phyloP scores from a whole-genome alignment of 2,797 vertebrate genomes.

The Sphenopsis melanotis region DNA sequence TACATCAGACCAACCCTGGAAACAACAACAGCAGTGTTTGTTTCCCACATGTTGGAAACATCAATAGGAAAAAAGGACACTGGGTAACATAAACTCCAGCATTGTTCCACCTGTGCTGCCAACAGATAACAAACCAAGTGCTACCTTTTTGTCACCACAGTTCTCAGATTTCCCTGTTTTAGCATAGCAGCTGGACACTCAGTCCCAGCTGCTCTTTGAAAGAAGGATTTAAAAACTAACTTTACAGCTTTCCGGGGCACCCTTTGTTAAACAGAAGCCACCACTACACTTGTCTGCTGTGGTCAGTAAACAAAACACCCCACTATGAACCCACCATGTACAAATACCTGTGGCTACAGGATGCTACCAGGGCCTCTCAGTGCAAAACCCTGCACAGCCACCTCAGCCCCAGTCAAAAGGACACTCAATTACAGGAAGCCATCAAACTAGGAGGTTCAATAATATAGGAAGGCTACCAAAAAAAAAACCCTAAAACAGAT shows the following conservation, averaged over 20 bases:
- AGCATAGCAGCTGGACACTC: not conserved
- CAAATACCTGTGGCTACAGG: not conserved
- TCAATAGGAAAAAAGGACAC: not conserved
- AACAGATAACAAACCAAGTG: not conserved
- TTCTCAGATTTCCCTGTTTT: not conserved
- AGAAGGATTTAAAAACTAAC: not conserved
- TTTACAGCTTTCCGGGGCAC: not conserved
- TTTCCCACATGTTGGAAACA: not conserved
- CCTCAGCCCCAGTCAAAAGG: not conserved
- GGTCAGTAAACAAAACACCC: not conserved
- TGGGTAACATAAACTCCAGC: not conserved
- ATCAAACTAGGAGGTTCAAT: not conserved
- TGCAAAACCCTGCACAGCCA: not conserved
- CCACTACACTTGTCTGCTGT: not conserved
- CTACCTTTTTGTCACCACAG: not conserved
- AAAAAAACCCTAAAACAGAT: not conserved
- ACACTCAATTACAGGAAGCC: not conserved
- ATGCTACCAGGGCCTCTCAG: not conserved
- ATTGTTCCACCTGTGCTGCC: not conserved
- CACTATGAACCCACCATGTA: accelerated
- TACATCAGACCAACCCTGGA: not conserved
- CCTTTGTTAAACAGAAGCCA: not conserved
- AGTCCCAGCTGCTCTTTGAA: not conserved
- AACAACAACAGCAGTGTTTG: not conserved
- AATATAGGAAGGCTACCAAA: not conserved